These are phyloP conservation scores for Heliconius sara DNA, from an alignment of 2,888 invertebrate species.

Conservation along the genomic window DNA sequence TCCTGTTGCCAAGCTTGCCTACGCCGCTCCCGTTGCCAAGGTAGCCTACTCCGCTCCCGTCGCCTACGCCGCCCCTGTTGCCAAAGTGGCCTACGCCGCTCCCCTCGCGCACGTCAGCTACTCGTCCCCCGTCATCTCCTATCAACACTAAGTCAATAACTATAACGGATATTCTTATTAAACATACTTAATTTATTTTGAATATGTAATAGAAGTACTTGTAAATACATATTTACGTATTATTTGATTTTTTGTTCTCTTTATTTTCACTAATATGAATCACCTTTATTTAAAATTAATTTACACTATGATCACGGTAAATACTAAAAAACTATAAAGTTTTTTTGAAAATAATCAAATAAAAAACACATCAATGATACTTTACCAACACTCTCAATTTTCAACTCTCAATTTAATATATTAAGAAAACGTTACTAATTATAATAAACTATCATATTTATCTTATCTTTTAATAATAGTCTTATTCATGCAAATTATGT, in stretches of 20 bases:
- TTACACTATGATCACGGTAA: background rate
- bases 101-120: slow-evolving; percentile 50
- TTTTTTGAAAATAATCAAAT: background rate
- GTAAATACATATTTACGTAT: background rate
- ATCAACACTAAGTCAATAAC: slow-evolving; percentile 54
- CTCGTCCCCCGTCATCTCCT: slow-evolving; percentile 69
- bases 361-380: background rate
- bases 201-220: background rate
- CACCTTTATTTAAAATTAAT: background rate
- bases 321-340: background rate
- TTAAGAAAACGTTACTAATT: too few species aligned
- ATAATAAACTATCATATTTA: too few species aligned
- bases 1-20: slow-evolving; percentile 51
- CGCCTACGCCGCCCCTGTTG: slow-evolving; percentile 59
- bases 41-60: slow-evolving; percentile 61
- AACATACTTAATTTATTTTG: slow-evolving; percentile 4
- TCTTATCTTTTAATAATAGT: too few species aligned
- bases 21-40: slow-evolving; percentile 57
- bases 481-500: too few species aligned
- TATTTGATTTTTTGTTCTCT: background rate
- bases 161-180: background rate
- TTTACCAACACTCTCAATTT: too few species aligned
- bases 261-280: too few species aligned
- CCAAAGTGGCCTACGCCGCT: slow-evolving; percentile 66
- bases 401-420: too few species aligned